Conservation (phyloP, 2,797 vertebrate species). For the Pipistrellus kuhlii region DNA sequence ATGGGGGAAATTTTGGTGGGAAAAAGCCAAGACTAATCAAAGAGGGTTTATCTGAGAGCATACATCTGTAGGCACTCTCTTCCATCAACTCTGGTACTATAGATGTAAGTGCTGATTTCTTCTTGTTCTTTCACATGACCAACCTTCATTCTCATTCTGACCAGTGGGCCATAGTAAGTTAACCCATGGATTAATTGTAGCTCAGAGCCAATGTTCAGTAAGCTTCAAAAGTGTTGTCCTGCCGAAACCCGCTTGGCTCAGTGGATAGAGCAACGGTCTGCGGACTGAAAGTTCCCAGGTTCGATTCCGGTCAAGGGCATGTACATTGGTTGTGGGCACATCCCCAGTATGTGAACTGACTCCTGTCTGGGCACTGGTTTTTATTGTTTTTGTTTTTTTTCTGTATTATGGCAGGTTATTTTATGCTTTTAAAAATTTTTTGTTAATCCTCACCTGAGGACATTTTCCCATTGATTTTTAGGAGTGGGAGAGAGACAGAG, state of each 20-base stretch:
- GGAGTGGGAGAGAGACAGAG: too few relatives aligned
- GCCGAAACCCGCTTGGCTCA: too few relatives aligned
- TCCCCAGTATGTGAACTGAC: not conserved
- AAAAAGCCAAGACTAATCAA: not conserved
- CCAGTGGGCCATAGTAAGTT: not conserved
- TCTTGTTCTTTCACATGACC: not conserved
- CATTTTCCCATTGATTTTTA: too few relatives aligned
- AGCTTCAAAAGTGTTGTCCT: not conserved
- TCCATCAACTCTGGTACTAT: not conserved
- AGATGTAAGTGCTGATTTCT: not conserved
- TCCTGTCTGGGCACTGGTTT: not conserved
- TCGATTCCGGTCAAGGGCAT: too few relatives aligned
- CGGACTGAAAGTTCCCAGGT: too few relatives aligned
- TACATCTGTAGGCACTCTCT: not conserved
- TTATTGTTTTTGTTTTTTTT: not conserved
- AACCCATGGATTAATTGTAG: not conserved
- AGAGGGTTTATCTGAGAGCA: not conserved
- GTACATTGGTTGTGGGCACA: too few relatives aligned
- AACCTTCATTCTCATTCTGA: not conserved
- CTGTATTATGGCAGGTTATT: not conserved
- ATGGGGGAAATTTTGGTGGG: not conserved
- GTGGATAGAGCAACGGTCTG: too few relatives aligned
- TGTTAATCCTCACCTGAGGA: too few relatives aligned
- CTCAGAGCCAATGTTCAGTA: not conserved
- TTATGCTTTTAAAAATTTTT: not conserved